Evolutionary conservation across 2,888 invertebrate species (phyloP).

Genomic region (Dryomyza anilis): DNA sequence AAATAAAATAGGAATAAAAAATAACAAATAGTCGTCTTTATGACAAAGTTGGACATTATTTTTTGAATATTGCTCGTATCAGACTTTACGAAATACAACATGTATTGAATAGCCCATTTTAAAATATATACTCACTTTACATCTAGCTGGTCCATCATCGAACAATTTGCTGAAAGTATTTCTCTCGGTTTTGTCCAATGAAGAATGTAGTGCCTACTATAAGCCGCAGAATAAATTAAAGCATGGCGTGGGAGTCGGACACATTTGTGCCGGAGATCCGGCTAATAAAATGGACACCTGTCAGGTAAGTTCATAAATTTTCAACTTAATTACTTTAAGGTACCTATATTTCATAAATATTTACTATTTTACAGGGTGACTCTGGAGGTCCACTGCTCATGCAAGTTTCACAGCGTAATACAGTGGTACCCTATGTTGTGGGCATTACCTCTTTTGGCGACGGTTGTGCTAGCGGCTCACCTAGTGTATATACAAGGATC

Average conservation of each 20-base stretch:
- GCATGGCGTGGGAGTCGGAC: constrained; percentile 20
- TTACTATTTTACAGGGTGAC: constrained; percentile 1
- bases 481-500: constrained; percentile 13
- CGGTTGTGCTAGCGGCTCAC: constrained; percentile 7
- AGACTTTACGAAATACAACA: too few relatives aligned
- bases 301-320: constrained; percentile 12
- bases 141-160: constrained; percentile 23
- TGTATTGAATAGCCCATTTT: too few relatives aligned
- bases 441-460: constrained; percentile 12
- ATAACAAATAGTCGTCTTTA: too few relatives aligned
- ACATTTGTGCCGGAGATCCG: constrained; percentile 31
- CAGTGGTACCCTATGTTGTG: constrained; percentile 1
- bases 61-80: too few relatives aligned
- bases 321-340: neutral
- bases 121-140: neutral
- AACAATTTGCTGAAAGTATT: constrained; percentile 20
- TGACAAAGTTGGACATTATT: too few relatives aligned
- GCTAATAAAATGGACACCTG: constrained; percentile 29
- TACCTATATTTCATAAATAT: neutral
- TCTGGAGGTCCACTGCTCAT: constrained; percentile 12
- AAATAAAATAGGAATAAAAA: too few relatives aligned
- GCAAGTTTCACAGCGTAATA: neutral
- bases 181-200: constrained; percentile 22
- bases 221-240: constrained; percentile 14
- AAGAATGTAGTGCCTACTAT: constrained; percentile 21